These are phyloP conservation scores for Sycophila sp. DNA, from an alignment of 1,140 invertebrate species.

Conservation along the genomic window DNA sequence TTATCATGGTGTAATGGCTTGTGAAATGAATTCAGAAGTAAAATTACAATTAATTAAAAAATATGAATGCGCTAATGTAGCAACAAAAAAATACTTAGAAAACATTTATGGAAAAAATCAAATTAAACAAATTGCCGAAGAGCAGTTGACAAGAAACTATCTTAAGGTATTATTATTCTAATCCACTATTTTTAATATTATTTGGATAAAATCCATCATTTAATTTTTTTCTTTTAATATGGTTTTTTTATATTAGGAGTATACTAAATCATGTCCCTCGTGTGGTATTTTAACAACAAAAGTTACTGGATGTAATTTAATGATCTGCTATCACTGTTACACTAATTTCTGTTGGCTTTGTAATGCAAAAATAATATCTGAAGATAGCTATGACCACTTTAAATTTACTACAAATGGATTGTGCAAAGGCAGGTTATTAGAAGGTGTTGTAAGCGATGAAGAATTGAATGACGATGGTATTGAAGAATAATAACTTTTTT, in stretches of 20 bases:
- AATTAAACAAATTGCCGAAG: slow-evolving; percentile 41
- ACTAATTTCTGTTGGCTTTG: slow-evolving; percentile 75
- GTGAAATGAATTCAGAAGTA: slow-evolving; percentile 29
- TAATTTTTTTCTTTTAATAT: background rate
- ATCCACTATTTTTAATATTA: background rate
- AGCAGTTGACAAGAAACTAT: slow-evolving; percentile 39
- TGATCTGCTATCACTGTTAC: slow-evolving; percentile 71
- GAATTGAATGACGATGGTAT: too few species aligned
- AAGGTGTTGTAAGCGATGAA: too few species aligned
- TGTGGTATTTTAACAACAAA: slow-evolving; percentile 72
- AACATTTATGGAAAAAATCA: slow-evolving; percentile 45
- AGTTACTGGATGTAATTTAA: slow-evolving; percentile 76
- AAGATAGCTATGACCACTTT: slow-evolving; percentile 71
- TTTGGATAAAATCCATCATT: background rate
- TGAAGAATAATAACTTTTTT: too few species aligned
- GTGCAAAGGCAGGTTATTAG: slow-evolving; percentile 36
- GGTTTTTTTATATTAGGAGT: slow-evolving; percentile 43
- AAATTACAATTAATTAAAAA: slow-evolving; percentile 35
- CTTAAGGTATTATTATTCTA: slow-evolving; percentile 36
- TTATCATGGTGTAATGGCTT: slow-evolving; percentile 45
- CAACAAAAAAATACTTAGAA: slow-evolving; percentile 26
- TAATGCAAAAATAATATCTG: slow-evolving; percentile 56
- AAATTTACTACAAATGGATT: slow-evolving; percentile 41
- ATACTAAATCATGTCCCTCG: slow-evolving; percentile 72
- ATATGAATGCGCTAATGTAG: slow-evolving; percentile 29